Percentiles rank a stretch among this genome's conserved stretches.
These are phyloP conservation scores for Helogale parvula DNA, from an alignment of 2,113 vertebrate genomes.

Conservation along the genomic window DNA sequence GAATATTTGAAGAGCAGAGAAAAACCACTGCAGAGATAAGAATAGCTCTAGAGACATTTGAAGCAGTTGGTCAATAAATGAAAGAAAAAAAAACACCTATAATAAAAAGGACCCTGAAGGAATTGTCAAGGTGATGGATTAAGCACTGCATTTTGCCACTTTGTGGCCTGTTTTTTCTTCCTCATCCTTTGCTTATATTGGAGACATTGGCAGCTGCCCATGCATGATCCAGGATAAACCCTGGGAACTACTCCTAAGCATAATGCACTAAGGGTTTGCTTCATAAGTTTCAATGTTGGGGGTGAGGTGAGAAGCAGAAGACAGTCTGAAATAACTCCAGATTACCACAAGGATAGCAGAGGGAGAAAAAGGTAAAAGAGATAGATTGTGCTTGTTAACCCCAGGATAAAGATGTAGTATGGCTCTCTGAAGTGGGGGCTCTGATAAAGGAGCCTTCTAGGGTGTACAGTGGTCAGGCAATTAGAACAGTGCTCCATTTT, in stretches of 20 bases:
- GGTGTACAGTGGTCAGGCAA: neutral
- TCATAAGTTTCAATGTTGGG: neutral
- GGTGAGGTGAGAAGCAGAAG: neutral
- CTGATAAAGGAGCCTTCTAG: neutral
- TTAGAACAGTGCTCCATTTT: neutral
- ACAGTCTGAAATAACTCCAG: neutral
- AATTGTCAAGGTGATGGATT: neutral
- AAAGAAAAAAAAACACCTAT: neutral
- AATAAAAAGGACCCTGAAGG: neutral
- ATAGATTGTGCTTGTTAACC: neutral
- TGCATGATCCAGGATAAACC: conserved; percentile 13
- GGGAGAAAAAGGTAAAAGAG: neutral
- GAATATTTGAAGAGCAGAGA: conserved; percentile 5
- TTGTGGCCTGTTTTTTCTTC: neutral
- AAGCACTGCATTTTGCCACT: conserved; percentile 10
- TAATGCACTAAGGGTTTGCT: neutral
- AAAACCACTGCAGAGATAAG: neutral
- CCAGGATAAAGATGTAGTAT: neutral
- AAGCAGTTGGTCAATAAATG: neutral
- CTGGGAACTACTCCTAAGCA: neutral
- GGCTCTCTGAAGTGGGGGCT: neutral
- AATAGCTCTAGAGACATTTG: neutral
- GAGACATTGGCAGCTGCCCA: neutral
- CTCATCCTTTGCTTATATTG: neutral
- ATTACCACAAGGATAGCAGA: neutral